Percentiles rank a stretch among this genome's conserved stretches.
These are phyloP conservation scores for Platorchestia sp. DNA, from an alignment of 1,140 invertebrate genomes.

Conservation along the genomic window DNA sequence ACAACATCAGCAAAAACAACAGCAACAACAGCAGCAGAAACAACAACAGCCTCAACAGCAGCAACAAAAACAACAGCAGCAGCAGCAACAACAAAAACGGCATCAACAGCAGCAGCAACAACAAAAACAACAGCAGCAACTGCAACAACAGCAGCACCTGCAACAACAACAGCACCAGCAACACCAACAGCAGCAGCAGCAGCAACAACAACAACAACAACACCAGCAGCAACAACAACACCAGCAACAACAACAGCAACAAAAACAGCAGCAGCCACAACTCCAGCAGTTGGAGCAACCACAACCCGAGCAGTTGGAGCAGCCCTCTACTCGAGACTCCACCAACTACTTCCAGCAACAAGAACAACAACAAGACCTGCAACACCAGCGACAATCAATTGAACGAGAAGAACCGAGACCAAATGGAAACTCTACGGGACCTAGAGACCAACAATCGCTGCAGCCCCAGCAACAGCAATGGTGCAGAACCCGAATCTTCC, in stretches of 20 bases:
- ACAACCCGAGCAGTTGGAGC: constrained; percentile 47
- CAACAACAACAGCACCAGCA: neutral
- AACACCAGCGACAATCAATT: constrained; percentile 61
- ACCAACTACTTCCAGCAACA: constrained; percentile 3
- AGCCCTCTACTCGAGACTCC: constrained; percentile 39
- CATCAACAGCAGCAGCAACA: neutral
- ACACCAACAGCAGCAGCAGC: neutral
- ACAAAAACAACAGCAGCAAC: constrained; percentile 73
- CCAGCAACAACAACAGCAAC: neutral
- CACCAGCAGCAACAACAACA: neutral
- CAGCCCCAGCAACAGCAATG: constrained; percentile 50
- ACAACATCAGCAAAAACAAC: constrained; percentile 64
- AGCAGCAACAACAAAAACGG: neutral
- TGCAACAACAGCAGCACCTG: neutral
- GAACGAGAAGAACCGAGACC: constrained; percentile 19
- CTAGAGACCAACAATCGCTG: constrained; percentile 35
- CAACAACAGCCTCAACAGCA: constrained; percentile 54
- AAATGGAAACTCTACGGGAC: constrained; percentile 32
- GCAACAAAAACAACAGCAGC: neutral
- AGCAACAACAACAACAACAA: neutral
- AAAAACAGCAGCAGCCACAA: neutral
- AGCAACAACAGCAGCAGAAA: constrained; percentile 17
- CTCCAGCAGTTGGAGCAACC: constrained; percentile 8
- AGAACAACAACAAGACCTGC: constrained; percentile 41
- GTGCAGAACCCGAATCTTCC: constrained; percentile 65